Percentiles rank a stretch among this genome's conserved stretches.
These are phyloP conservation scores for Diplazon laetatorius DNA, from an alignment of 2,888 invertebrate genomes.

Conservation along the genomic window DNA sequence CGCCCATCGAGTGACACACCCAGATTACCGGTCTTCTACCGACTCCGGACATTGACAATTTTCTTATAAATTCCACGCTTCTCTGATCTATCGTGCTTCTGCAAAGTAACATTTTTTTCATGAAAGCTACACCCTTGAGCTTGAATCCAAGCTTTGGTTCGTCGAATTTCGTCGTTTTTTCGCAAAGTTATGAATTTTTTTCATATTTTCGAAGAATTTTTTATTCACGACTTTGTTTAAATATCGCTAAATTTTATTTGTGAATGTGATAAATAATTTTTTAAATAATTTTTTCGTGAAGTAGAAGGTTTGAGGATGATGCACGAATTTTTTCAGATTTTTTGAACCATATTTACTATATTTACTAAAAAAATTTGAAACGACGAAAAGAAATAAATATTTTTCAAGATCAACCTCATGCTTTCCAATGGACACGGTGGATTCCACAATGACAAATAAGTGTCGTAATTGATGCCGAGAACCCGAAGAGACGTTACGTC, in stretches of 20 bases:
- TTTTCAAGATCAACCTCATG: conserved; percentile 74
- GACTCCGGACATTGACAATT: conserved; percentile 89
- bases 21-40: conserved; percentile 93
- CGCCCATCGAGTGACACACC: conserved; percentile 98
- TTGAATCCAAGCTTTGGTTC: too few relatives aligned
- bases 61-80: conserved; percentile 87
- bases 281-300: too few relatives aligned
- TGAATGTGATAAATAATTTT: too few relatives aligned
- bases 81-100: conserved; percentile 86
- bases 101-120: conserved; percentile 33
- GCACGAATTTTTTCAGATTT: too few relatives aligned
- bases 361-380: too few relatives aligned
- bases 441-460: conserved; percentile 92
- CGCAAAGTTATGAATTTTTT: too few relatives aligned
- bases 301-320: too few relatives aligned
- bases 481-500: conserved; percentile 90
- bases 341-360: too few relatives aligned
- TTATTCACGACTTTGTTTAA: too few relatives aligned
- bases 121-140: too few relatives aligned
- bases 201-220: too few relatives aligned
- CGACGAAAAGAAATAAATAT: not conserved
- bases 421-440: conserved; percentile 87
- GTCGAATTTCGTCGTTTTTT: too few relatives aligned
- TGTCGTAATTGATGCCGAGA: conserved; percentile 94
- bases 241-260: conserved; percentile 24